Conservation (phyloP, 2,113 vertebrate species). For the Prionailurus bengalensis region DNA sequence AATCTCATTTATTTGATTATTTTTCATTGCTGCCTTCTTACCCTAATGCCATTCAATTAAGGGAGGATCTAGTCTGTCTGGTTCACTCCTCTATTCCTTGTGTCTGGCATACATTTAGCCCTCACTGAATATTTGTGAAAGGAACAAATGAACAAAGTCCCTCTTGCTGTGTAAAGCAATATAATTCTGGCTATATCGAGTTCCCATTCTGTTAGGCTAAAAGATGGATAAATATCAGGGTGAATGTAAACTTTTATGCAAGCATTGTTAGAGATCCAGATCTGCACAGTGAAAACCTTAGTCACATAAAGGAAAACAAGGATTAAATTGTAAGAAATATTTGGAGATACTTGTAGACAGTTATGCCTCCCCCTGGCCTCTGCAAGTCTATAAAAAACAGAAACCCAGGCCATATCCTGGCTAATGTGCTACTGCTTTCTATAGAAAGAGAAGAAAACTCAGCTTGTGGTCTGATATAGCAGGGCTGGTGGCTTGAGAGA, state of each 20-base stretch:
- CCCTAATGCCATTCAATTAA: neutral
- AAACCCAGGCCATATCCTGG: neutral
- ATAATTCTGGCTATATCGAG: constrained; percentile 9
- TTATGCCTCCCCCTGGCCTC: neutral
- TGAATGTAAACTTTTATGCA: constrained; percentile 38
- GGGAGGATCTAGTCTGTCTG: neutral
- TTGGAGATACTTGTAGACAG: constrained; percentile 35
- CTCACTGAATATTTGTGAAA: constrained; percentile 16
- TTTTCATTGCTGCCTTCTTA: neutral
- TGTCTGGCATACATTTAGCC: neutral
- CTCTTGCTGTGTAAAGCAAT: neutral
- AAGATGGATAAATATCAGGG: neutral
- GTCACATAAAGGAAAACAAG: constrained; percentile 60
- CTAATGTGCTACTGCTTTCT: neutral
- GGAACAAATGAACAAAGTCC: constrained; percentile 28
- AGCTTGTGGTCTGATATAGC: neutral
- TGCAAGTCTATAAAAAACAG: constrained; percentile 24
- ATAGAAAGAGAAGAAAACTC: neutral
- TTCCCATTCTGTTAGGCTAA: neutral
- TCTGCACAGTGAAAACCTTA: constrained; percentile 36
- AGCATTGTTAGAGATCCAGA: neutral
- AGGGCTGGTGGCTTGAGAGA: constrained; percentile 34
- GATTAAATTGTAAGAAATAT: constrained; percentile 60
- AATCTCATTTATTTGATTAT: neutral
- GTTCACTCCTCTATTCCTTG: neutral